Base-by-base conservation (phyloP, 1,140 invertebrate species). In the Papilio xuthus region DNA sequence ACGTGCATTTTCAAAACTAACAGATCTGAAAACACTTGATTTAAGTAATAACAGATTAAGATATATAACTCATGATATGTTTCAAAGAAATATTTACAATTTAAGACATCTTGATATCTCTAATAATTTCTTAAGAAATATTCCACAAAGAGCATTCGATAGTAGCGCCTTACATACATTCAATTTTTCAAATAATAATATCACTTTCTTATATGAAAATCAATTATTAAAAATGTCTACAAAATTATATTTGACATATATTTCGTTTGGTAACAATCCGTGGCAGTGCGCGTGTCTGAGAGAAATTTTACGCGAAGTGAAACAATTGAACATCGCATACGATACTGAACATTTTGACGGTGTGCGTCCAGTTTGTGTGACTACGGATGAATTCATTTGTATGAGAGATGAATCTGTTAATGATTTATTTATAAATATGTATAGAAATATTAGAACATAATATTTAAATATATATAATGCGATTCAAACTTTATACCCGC, bases 251-350 rank as follows among this genome's bases (percentile, higher is more conserved):
- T 77, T 93, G 20, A 85, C 78, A 8, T 89, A 89, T 50, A 89
- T 92, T 63, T 87, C 85, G 37, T 90, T 93, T 32, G 84, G 86
- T 20, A 81, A 88, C 8, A 93, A 93, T 80, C 92, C 92, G 0
- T 92, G 91, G 91, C 91, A 93, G 50, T 93, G 92, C 82, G 80
- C 85, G 10, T 93, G 92, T 75, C 78, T 93, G 3, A 82, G 77
- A 41, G 85, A 90, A 42, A 56, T 91, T 8, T 13, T 92, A 8
- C 80, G 83, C 9, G 91, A 93, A 83, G 83, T 92, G 0, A 90
- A 89, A 67, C 83, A 78, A 9, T 81, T 81, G 41, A 67, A 77
- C 2, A 85, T 93, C 37, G 44, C 80, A 8, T 92, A 93, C 56
- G 92, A 90, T 73, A 73, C 47, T 73, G 78, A 23, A 9, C 79